These are phyloP conservation scores for Ranitomeya imitator DNA, from an alignment of 2,113 vertebrate genomes.

Conservation along the genomic window DNA sequence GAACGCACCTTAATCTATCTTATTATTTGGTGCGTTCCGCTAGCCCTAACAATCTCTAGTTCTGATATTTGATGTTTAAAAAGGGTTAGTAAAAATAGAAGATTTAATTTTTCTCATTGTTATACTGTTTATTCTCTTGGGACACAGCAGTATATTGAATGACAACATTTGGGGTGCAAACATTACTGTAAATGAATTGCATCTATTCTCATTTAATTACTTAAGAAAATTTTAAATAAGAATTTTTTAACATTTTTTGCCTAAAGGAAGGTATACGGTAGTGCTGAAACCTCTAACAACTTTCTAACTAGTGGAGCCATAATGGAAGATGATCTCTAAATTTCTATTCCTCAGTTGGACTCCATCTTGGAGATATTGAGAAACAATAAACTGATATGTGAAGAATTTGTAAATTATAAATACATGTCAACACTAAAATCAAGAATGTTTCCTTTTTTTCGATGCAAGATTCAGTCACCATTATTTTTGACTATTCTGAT, in stretches of 20 bases:
- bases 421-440: neutral
- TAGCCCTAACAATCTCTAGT: too few relatives aligned
- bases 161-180: neutral
- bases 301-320: neutral
- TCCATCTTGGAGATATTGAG: neutral
- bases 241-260: neutral
- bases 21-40: too few relatives aligned
- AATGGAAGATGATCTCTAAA: neutral
- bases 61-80: too few relatives aligned
- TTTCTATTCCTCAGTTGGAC: neutral
- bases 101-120: too few relatives aligned
- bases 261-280: neutral
- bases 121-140: neutral
- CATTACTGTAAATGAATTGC: too few relatives aligned
- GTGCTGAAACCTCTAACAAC: neutral
- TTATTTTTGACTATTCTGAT: slow-evolving; percentile 6
- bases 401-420: neutral
- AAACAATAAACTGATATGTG: neutral
- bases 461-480: neutral
- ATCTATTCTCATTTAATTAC: neutral
- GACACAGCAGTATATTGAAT: neutral
- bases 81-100: too few relatives aligned
- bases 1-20: too few relatives aligned
- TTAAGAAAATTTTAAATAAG: neutral
- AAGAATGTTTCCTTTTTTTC: neutral